Evolutionary conservation across 2,797 vertebrate species (phyloP).

Genomic region (Sphenodon punctatus): DNA sequence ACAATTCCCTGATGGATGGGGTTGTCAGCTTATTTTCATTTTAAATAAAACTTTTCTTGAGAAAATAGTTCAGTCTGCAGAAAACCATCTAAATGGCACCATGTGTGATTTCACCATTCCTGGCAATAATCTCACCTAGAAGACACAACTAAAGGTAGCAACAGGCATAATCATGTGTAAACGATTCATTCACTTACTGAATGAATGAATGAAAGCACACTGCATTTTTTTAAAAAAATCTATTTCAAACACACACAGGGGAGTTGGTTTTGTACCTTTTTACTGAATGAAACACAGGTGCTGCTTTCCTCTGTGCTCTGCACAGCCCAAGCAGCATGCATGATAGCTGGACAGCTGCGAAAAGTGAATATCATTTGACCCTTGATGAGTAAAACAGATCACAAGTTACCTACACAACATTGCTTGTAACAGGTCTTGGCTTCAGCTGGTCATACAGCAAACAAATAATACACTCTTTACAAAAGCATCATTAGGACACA

Average conservation of each 20-base stretch:
- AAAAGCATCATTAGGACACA: background rate
- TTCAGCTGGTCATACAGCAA: background rate
- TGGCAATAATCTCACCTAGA: background rate
- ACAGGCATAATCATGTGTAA: accelerated
- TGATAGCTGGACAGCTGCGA: accelerated
- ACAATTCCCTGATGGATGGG: background rate
- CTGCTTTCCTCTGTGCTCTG: background rate
- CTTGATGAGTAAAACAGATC: accelerated
- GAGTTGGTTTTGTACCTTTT: background rate
- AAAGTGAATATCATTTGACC: background rate
- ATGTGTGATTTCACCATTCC: background rate
- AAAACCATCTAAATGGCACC: no score
- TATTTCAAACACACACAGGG: background rate
- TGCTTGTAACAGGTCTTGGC: accelerated
- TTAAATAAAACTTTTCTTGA: no score
- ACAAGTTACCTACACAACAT: accelerated
- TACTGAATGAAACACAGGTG: slow-evolving; percentile 1
- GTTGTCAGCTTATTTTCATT: no score
- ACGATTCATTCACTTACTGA: background rate
- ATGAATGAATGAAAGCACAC: background rate
- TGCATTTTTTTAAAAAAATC: background rate
- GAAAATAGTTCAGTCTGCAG: no score
- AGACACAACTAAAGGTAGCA: accelerated
- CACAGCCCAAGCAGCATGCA: accelerated
- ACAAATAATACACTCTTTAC: accelerated